phyloP scores from a whole-genome alignment of 2,797 vertebrate genomes.

The Gymnothorax reevesii region DNA sequence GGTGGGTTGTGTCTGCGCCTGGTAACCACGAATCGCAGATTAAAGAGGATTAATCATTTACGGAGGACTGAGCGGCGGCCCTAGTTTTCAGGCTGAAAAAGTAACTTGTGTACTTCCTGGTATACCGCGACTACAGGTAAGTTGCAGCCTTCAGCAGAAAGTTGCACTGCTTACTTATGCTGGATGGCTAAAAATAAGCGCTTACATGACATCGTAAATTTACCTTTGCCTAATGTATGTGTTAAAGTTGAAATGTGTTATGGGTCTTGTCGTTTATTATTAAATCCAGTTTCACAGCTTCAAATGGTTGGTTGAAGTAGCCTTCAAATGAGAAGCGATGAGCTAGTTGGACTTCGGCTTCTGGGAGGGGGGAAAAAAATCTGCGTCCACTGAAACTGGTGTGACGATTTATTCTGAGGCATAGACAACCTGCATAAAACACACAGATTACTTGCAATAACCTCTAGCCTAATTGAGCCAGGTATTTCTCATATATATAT shows the following conservation, averaged over 20 bases:
- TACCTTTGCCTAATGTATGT: not conserved
- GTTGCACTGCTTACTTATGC: not conserved
- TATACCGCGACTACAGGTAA: conserved; percentile 37
- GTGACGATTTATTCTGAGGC: not conserved
- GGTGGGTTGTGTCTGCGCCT: not conserved
- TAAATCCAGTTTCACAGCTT: not conserved
- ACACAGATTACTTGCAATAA: not conserved
- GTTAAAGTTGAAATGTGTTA: not conserved
- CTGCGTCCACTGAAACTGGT: not conserved
- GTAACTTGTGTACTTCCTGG: conserved; percentile 27
- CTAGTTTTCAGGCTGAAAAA: conserved; percentile 7
- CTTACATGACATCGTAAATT: not conserved
- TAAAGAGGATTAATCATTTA: not conserved
- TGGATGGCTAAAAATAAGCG: not conserved
- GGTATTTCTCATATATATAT: not conserved
- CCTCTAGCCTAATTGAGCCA: not conserved
- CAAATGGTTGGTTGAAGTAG: not conserved
- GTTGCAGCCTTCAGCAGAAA: not conserved
- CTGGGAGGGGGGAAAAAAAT: not conserved
- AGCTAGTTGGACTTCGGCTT: not conserved
- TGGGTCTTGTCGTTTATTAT: not conserved
- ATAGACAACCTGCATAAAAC: not conserved
- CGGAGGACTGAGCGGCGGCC: not conserved
- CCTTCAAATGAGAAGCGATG: not conserved
- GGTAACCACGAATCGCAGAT: not conserved